These are phyloP conservation scores for Acanthurus leucopareius DNA, from an alignment of 2,797 vertebrate genomes.

Conservation along the genomic window DNA sequence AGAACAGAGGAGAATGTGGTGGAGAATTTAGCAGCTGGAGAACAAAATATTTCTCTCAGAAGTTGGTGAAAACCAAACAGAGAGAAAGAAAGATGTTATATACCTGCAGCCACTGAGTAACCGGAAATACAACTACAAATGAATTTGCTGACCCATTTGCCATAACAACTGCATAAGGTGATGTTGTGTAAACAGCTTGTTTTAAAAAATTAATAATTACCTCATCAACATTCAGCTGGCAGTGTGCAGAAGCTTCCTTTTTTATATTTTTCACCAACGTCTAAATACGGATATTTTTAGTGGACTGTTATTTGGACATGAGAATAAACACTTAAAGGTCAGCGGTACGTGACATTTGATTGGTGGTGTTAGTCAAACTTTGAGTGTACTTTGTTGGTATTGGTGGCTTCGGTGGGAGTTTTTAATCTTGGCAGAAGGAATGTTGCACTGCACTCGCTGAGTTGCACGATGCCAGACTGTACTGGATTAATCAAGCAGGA, in stretches of 20 bases:
- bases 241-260: not conserved
- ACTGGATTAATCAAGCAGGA: constrained; percentile 71
- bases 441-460: constrained; percentile 32
- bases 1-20: too few species aligned
- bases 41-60: too few species aligned
- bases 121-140: too few species aligned
- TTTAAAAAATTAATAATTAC: too few species aligned
- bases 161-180: too few species aligned
- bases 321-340: not conserved
- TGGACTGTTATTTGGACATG: not conserved
- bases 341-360: constrained; percentile 1
- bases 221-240: too few species aligned
- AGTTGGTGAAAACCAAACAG: too few species aligned
- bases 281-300: not conserved
- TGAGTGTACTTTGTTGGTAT: not conserved
- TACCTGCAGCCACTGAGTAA: too few species aligned
- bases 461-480: constrained; percentile 51
- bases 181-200: too few species aligned
- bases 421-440: constrained; percentile 31
- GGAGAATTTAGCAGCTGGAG: too few species aligned
- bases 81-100: too few species aligned
- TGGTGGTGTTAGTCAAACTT: not conserved
- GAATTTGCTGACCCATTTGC: too few species aligned
- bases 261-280: not conserved
- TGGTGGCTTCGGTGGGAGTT: constrained; percentile 29